Percentiles rank a stretch among this genome's conserved stretches.
Conservation (phyloP, 2,888 invertebrate species). For the Epinotia nisella region DNA sequence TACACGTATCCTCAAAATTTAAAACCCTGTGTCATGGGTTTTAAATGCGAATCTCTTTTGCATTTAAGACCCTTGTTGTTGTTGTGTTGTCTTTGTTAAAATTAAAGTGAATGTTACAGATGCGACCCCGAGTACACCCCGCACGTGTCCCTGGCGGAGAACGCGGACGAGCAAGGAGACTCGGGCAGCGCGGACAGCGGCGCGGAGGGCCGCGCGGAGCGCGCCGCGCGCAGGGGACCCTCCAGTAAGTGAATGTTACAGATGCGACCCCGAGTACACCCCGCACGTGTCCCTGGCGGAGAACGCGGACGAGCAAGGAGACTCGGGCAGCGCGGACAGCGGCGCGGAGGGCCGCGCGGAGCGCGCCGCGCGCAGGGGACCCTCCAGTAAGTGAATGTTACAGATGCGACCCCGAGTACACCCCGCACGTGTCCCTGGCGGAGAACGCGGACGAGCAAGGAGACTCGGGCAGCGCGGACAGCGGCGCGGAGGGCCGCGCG, state of each 20-base stretch:
- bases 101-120: too few species aligned
- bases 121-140: too few species aligned
- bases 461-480: conserved; percentile 75
- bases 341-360: conserved; percentile 65
- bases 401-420: conserved; percentile 93
- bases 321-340: conserved; percentile 75
- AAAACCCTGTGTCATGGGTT: too few species aligned
- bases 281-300: conserved; percentile 86
- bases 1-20: too few species aligned
- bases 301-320: conserved; percentile 62
- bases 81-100: too few species aligned
- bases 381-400: conserved; percentile 49
- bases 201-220: too few species aligned
- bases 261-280: conserved; percentile 93
- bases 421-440: conserved; percentile 87
- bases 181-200: too few species aligned
- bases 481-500: conserved; percentile 65
- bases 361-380: conserved; percentile 48
- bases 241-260: conserved; percentile 53
- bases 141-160: too few species aligned
- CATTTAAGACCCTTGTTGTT: too few species aligned
- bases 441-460: conserved; percentile 64
- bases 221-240: too few species aligned
- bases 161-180: too few species aligned
- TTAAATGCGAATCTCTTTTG: too few species aligned